Percentiles rank a stretch among this genome's conserved stretches.
Conservation (phyloP, 2,888 invertebrate genomes). For the Lamellibrachia columna region DNA sequence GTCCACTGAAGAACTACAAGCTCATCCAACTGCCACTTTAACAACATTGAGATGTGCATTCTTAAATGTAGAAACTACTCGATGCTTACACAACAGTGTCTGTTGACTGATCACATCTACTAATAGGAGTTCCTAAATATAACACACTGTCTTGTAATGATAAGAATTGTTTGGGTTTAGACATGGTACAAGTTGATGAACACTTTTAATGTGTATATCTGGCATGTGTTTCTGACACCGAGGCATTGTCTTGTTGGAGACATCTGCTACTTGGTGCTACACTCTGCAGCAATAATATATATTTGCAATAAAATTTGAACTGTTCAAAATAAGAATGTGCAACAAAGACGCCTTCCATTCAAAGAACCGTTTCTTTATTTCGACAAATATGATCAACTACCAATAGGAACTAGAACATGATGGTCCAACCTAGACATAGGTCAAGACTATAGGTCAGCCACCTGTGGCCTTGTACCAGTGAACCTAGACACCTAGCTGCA, state of each 20-base stretch:
- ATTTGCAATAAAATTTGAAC: neutral
- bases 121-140: neutral
- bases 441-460: neutral
- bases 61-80: neutral
- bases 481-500: neutral
- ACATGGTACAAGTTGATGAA: neutral
- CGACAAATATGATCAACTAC: conserved; percentile 12
- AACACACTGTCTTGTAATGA: neutral
- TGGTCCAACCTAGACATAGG: conserved; percentile 11
- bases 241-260: neutral
- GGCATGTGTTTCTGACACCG: neutral
- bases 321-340: neutral
- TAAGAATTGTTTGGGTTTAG: neutral
- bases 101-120: too few relatives aligned
- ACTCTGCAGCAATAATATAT: neutral
- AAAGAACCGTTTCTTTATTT: conserved; percentile 7
- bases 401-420: conserved; percentile 12
- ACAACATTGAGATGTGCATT: too few relatives aligned
- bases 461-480: conserved; percentile 1
- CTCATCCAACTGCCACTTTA: neutral
- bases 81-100: neutral
- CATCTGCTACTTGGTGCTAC: neutral
- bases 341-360: neutral
- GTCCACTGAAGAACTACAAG: neutral
- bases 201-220: neutral